These are phyloP conservation scores for Ceraclea dissimilis DNA, from an alignment of 2,888 invertebrate species.

Conservation along the genomic window DNA sequence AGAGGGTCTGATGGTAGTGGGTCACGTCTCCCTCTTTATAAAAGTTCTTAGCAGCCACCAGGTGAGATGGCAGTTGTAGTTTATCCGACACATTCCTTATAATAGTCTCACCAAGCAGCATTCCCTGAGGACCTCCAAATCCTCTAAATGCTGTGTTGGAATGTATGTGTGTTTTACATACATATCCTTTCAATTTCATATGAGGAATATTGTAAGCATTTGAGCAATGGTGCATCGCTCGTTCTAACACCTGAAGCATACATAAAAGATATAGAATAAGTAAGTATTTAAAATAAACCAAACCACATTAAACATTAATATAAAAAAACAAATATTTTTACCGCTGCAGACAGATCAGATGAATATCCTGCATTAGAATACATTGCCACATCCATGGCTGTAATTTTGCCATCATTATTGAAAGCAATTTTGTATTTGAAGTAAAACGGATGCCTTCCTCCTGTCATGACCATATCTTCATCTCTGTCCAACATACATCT, in stretches of 20 bases:
- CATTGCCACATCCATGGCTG: conserved; percentile 62
- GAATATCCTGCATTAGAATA: conserved; percentile 82
- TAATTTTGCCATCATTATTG: conserved; percentile 65
- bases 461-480: conserved; percentile 88
- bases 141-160: conserved; percentile 93
- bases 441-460: conserved; percentile 84
- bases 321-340: conserved; percentile 35
- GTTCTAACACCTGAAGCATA: conserved; percentile 56
- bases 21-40: conserved; percentile 72
- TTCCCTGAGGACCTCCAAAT: conserved; percentile 87
- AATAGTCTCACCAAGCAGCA: conserved; percentile 77
- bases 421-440: conserved; percentile 80
- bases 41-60: conserved; percentile 67
- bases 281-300: too few relatives aligned
- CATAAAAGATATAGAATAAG: too few relatives aligned
- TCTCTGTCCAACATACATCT: conserved; percentile 86
- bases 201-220: conserved; percentile 78
- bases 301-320: too few relatives aligned
- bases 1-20: conserved; percentile 67
- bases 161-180: conserved; percentile 83
- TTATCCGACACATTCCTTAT: conserved; percentile 69
- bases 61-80: conserved; percentile 54
- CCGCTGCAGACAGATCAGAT: conserved; percentile 69
- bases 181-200: conserved; percentile 59
- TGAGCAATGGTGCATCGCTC: conserved; percentile 76